Conservation (phyloP, 2,113 vertebrate species). For the Dermatemys mawii region DNA sequence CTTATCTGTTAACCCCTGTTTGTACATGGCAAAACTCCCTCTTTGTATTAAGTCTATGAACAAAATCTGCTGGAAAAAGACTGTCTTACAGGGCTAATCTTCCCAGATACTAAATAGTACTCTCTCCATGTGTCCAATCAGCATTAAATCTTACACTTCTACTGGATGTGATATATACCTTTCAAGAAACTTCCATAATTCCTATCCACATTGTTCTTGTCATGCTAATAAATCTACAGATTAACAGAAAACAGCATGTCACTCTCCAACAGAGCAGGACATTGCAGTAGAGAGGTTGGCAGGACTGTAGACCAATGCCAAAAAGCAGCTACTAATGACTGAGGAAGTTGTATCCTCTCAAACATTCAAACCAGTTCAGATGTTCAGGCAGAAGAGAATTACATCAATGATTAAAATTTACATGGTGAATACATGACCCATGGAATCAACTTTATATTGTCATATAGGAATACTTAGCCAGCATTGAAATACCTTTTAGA, state of each 20-base stretch:
- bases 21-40: background rate
- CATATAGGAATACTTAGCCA: background rate
- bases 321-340: background rate
- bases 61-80: background rate
- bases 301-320: background rate
- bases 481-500: background rate
- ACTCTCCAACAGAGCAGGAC: background rate
- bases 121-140: background rate
- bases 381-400: background rate
- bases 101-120: background rate
- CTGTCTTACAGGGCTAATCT: background rate
- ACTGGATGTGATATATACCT: background rate
- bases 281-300: background rate
- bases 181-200: background rate
- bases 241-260: background rate
- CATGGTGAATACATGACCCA: background rate
- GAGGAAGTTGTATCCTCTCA: background rate
- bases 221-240: background rate
- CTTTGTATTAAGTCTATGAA: background rate
- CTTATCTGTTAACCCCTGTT: background rate
- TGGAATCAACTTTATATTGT: background rate
- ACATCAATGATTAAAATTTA: background rate
- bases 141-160: background rate
- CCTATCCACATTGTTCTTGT: background rate
- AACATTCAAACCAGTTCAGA: background rate